These are phyloP conservation scores for Phania funesta DNA, from an alignment of 2,888 invertebrate genomes.

Conservation along the genomic window DNA sequence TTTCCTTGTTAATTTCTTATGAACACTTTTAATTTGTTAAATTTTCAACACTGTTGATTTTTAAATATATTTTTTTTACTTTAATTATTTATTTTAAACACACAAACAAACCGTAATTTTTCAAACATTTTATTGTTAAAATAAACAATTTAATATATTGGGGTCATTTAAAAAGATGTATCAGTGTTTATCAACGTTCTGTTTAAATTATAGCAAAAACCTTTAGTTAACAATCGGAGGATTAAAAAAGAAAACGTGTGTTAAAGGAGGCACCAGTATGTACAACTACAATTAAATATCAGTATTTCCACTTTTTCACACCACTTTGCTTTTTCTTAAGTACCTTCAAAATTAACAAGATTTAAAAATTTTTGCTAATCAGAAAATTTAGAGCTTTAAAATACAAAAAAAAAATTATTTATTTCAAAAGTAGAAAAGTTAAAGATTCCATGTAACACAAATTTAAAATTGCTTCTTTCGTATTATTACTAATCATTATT, in stretches of 20 bases:
- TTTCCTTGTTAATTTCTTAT: not conserved
- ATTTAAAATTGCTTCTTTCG: too few relatives aligned
- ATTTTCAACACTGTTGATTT: slow-evolving; percentile 8
- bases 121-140: slow-evolving; percentile 37
- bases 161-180: slow-evolving; percentile 40
- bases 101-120: slow-evolving; percentile 51
- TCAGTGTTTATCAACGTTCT: not conserved
- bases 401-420: too few relatives aligned
- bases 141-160: slow-evolving; percentile 51
- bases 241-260: not conserved
- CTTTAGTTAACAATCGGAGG: not conserved
- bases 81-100: not conserved
- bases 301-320: too few relatives aligned
- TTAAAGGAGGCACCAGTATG: not conserved
- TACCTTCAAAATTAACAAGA: too few relatives aligned
- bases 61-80: slow-evolving; percentile 21
- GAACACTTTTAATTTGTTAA: slow-evolving; percentile 21
- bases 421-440: too few relatives aligned
- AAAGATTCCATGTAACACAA: too few relatives aligned
- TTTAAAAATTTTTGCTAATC: too few relatives aligned
- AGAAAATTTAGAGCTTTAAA: too few relatives aligned
- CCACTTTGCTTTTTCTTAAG: too few relatives aligned
- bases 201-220: slow-evolving; percentile 14
- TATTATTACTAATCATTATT: too few relatives aligned
- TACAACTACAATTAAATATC: not conserved